Base-by-base conservation (phyloP, 2,888 invertebrate species). In the Brachyptera putata region DNA sequence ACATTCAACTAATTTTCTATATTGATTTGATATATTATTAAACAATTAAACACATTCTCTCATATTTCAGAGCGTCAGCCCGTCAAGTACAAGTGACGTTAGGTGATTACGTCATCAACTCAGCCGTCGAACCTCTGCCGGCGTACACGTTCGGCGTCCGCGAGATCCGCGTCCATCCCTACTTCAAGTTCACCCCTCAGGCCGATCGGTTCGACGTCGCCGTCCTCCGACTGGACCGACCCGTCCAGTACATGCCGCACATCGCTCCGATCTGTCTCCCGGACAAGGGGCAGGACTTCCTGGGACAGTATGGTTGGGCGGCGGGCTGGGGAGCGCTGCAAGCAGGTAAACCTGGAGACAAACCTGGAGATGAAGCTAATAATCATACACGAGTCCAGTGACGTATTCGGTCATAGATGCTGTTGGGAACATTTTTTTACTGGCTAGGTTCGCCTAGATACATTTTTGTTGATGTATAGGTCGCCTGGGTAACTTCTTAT, bases 51-150 rank as follows among this genome's bases (percentile, higher is more conserved):
- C n/a, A n/a, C n/a, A n/a, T n/a, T n/a, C n/a, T n/a, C n/a, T n/a
- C n/a, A n/a, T n/a, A n/a, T 64, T 62, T 57, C 68, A 85, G 93
- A 68, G 92, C 93, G 49, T 87, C 89, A 63, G 91, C 95, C 0
- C 82, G 91, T 57, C 93, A 94, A 77, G 93, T 95, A 7, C 90
- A 93, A 68, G 94, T 95, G 57, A 95, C 94, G 0, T 79, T 91
- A 0, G 91, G 95, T 1, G 95, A 95, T 74, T 95, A 95, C 77
- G 92, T 95, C 68, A 92, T 95, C 71, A 94, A 95, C 76, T 93
- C 93, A 0, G 93, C 94, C 0, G 88, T 91, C 3, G 95, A 95
- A 72, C 90, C 93, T 0, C 76, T 95, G 59, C 93, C 93, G 0
- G 93, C 94, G 0, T 92, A 94, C 70, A 93, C 93, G 0, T 94